Base-by-base conservation (phyloP, 2,888 invertebrate species). In the Ctena decussata region DNA sequence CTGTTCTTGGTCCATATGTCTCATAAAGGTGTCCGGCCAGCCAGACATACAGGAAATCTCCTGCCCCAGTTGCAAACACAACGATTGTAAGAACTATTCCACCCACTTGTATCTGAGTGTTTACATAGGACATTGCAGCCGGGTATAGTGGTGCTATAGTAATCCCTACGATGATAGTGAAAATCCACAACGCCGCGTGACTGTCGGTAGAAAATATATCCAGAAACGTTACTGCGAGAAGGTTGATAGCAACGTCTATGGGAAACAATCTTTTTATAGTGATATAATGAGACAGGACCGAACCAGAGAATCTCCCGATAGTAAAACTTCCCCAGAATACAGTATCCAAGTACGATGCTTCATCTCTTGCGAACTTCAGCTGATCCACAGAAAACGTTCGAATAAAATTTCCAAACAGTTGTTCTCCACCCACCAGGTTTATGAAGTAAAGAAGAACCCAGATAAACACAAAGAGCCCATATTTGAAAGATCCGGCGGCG, bases 311-410 rank as follows among this genome's bases (percentile, higher is more conserved):
- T 15, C 90, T 78, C 5, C 90, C 90, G 3, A 82, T 32, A 21
- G 90, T 85, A 75, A 89, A 90, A 60, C 85, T 78, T 24, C 82
- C 85, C 87, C 87, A 90, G 81, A 84, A 90, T 24, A 74, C 85
- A 2, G 89, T 89, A 60, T 87, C 86, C 12, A 90, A 76, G 53
- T 85, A 86, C 0, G 90, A 85, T 0, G 90, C 90, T 69, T 87
- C 89, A 53, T 87, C 79, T 53, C 89, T 73, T 15, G 77, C 71
- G 75, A 90, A 89, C 21, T 84, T 77, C 35, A 90, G 73, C 32
- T 84, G 73, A 70, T 86, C 88, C 30, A 88, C 88, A 21, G 88
- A 88, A 75, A 81, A 88, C 30, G 88, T 86, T 37, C 88, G 79
- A n/a, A 88, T 65, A 60, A 88, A 88, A 69, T 86, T 88, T 39